Evolutionary conservation across 2,113 vertebrate genomes (phyloP).

Genomic region (Odobenus rosmarus): DNA sequence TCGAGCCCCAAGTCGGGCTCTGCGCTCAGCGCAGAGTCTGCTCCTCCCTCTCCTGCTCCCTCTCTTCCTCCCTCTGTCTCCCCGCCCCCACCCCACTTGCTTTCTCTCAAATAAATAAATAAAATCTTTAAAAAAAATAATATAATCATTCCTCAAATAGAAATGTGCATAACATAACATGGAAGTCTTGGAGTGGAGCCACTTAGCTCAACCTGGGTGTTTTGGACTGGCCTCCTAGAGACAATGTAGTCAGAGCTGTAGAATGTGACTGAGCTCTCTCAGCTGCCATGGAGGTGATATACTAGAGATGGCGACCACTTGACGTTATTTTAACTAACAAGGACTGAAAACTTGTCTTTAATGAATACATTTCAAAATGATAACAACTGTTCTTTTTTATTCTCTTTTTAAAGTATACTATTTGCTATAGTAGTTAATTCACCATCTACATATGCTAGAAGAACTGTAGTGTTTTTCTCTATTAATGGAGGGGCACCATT

Average conservation of each 20-base stretch:
- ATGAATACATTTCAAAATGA: neutral
- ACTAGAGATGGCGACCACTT: neutral
- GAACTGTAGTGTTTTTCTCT: neutral
- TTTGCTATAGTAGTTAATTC: neutral
- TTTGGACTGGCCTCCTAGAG: neutral
- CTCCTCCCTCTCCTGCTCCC: neutral
- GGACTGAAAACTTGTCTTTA: neutral
- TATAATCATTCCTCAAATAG: neutral
- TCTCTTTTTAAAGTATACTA: neutral
- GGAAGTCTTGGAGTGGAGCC: neutral
- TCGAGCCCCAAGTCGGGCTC: neutral
- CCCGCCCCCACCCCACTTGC: neutral
- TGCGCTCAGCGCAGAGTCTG: neutral
- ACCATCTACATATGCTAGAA: neutral
- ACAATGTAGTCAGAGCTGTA: neutral
- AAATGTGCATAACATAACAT: neutral
- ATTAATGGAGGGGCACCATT: neutral
- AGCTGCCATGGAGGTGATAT: too few relatives aligned
- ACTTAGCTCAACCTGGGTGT: neutral
- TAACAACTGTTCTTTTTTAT: neutral
- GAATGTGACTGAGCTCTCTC: neutral
- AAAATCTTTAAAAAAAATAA: neutral
- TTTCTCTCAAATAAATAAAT: neutral
- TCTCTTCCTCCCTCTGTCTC: neutral
- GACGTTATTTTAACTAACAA: neutral